Conservation (phyloP, 2,797 vertebrate genomes). For the Peromyscus aztecus region DNA sequence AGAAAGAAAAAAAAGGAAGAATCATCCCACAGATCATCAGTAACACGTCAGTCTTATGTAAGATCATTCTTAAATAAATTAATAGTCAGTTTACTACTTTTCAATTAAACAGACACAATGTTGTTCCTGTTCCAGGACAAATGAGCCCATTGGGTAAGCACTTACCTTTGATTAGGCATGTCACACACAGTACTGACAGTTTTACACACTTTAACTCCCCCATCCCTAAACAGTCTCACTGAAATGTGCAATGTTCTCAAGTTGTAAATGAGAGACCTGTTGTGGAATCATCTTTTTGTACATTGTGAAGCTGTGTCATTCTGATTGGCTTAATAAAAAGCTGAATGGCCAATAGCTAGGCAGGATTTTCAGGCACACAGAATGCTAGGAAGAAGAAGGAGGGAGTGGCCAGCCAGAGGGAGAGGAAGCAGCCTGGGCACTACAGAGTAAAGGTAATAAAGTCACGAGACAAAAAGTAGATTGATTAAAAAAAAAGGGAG, state of each 20-base stretch:
- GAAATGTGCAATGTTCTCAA: background rate
- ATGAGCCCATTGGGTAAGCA: background rate
- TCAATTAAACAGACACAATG: background rate
- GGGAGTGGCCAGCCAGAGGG: background rate
- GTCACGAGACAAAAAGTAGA: background rate
- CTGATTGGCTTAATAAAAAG: background rate
- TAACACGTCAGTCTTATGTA: background rate
- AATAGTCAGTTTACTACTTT: conserved; percentile 37
- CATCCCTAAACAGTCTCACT: background rate
- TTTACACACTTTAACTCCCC: background rate
- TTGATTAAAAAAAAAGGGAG: background rate
- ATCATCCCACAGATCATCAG: conserved; percentile 3
- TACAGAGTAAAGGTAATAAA: background rate
- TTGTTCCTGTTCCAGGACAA: background rate
- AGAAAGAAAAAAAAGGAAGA: conserved; percentile 51
- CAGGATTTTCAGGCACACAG: background rate
- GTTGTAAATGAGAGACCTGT: background rate
- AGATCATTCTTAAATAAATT: conserved; percentile 56
- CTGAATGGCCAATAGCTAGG: background rate
- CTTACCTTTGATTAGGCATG: background rate
- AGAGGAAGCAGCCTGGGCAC: background rate
- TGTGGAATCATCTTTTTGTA: background rate
- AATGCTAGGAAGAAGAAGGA: background rate
- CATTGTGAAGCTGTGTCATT: background rate
- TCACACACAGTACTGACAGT: background rate